Conservation (phyloP, 1,140 invertebrate species). For the Heliconius eleuchia region DNA sequence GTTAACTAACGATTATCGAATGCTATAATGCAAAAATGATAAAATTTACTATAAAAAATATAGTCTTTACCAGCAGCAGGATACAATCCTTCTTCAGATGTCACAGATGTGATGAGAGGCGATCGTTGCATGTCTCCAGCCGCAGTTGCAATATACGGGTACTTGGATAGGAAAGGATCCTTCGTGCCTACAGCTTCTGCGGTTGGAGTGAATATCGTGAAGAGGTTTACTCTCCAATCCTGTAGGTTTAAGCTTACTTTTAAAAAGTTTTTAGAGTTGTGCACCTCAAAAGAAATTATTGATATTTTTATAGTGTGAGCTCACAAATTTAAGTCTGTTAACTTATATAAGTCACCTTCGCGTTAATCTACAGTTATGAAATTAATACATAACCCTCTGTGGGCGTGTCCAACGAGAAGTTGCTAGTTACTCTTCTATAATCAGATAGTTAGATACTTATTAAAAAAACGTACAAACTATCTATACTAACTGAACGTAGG, state of each 20-base stretch:
- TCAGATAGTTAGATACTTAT: too few species aligned
- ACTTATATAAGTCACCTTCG: too few species aligned
- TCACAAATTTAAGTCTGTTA: too few species aligned
- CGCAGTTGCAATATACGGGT: conserved; percentile 81
- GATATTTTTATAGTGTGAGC: too few species aligned
- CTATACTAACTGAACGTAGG: too few species aligned
- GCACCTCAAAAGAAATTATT: too few species aligned
- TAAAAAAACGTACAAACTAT: too few species aligned
- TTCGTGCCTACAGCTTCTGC: conserved; percentile 75
- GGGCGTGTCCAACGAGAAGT: too few species aligned
- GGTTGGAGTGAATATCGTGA: conserved; percentile 84
- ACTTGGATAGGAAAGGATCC: conserved; percentile 82
- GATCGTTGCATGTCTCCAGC: conserved; percentile 79
- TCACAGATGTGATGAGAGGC: conserved; percentile 83
- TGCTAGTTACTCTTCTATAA: too few species aligned
- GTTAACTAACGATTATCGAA: too few species aligned
- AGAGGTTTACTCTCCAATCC: conserved; percentile 72
- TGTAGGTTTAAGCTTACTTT: conserved; percentile 31
- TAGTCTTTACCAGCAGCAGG: conserved; percentile 80
- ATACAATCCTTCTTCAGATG: conserved; percentile 84
- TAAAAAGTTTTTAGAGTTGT: background rate
- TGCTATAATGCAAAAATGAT: background rate
- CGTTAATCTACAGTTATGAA: too few species aligned
- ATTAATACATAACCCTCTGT: too few species aligned
- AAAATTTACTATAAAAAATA: conserved; percentile 16